Evolutionary conservation across 2,888 invertebrate species (phyloP), one percentile per base, ranked within the genome.

Genomic region (Aethes cnicana): DNA sequence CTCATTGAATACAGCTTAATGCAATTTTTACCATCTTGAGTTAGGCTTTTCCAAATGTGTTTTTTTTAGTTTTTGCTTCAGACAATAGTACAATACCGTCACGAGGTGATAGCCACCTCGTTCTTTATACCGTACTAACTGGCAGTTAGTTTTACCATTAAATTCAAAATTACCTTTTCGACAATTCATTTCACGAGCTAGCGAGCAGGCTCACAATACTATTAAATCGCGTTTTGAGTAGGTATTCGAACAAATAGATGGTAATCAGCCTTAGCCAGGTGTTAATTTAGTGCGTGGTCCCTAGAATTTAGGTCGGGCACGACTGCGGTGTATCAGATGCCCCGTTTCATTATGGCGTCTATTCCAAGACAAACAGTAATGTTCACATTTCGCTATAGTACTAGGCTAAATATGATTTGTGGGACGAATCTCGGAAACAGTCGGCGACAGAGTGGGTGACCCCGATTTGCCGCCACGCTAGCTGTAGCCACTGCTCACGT

Each of bases 371-470:
- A 80, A 47, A 83, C 74, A 76, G 75, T 71, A 75, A 78, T 68
- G 81, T 70, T 74, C 72, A 71, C 74, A 75, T 78, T 77, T 79
- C 72, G 77, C 69, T 72, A 73, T 72, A 75, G 73, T 67, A 69
- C 72, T 73, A 73, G 68, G 76, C 81, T 83, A 82, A 84, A 84
- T 81, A 82, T 84, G 81, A 84, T 83, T 84, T 81, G 82, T 84
- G 74, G 82, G 74, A 73, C 84, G 68, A 74, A 77, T 78, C 74
- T 68, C 68, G 72, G 61, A 61, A 74, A 69, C 70, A 54, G 65
- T 66, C 69, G 68, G 71, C 69, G 76, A 75, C 77, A 68, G 70
- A 74, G 70, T 28, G 49, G 39, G 23, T 53, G 57, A 57, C 57
- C 57, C 49, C 55, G 47, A 49, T 57, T 53, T 41, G 44, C 37